Percentiles rank a stretch among this genome's conserved stretches.
phyloP scores from a whole-genome alignment of 2,113 vertebrate species.

The Poecile atricapillus region DNA sequence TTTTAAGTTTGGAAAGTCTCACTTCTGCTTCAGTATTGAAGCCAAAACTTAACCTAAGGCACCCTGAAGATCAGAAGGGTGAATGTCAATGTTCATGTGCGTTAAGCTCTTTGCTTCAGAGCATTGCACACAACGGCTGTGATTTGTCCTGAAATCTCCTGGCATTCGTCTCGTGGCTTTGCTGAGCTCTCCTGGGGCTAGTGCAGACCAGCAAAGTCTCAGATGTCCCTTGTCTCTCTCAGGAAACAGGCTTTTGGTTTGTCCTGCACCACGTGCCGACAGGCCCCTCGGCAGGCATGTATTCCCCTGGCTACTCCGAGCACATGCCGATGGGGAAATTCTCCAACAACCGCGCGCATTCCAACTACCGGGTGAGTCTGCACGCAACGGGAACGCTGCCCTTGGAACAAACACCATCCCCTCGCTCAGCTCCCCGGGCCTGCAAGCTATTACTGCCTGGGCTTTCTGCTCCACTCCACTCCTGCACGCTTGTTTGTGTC shows the following conservation, averaged over 20 bases:
- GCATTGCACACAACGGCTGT: not conserved
- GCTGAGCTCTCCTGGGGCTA: not conserved
- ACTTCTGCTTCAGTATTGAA: not conserved
- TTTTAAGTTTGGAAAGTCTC: not conserved
- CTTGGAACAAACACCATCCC: not conserved
- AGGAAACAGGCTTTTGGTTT: conserved; percentile 99
- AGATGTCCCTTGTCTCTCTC: not conserved
- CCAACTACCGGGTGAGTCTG: conserved; percentile 91
- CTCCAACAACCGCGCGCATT: conserved; percentile 93
- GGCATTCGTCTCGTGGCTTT: not conserved
- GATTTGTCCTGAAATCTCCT: not conserved
- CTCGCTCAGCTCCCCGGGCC: not conserved
- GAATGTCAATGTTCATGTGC: rapidly evolving
- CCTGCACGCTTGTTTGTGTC: not conserved
- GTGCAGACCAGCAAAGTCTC: not conserved
- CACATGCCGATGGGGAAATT: conserved; percentile 90
- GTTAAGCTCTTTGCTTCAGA: not conserved
- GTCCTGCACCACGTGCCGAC: conserved; percentile 95
- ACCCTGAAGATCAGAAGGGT: not conserved
- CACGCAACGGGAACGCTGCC: not conserved
- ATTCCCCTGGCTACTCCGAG: conserved; percentile 88
- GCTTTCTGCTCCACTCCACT: not conserved
- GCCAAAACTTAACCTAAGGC: not conserved
- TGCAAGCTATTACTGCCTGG: not conserved
- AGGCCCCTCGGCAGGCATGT: conserved; percentile 88